Conservation (phyloP, 2,113 vertebrate species). For the Chloropsis cyanopogon region DNA sequence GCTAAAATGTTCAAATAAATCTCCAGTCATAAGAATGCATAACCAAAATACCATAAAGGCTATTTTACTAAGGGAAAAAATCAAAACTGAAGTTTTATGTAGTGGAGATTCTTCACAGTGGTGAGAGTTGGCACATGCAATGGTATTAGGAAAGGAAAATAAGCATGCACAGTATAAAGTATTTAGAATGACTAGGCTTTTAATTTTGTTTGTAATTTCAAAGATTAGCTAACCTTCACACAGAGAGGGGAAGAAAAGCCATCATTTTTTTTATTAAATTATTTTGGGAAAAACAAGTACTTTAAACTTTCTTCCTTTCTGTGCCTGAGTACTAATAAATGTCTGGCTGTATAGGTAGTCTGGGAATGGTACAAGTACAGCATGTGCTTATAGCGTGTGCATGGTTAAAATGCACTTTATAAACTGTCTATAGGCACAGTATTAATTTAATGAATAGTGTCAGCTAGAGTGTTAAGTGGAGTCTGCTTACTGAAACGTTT, state of each 20-base stretch:
- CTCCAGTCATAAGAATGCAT: neutral
- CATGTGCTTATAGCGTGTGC: neutral
- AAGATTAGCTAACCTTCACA: neutral
- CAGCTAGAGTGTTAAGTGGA: conserved; percentile 12
- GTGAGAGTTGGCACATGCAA: neutral
- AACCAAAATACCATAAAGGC: neutral
- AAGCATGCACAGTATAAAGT: neutral
- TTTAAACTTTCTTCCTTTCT: neutral
- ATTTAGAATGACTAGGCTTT: neutral
- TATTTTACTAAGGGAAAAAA: neutral
- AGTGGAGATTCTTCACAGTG: neutral
- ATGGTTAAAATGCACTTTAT: neutral
- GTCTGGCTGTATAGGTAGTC: neutral
- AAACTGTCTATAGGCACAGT: neutral
- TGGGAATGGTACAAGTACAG: neutral
- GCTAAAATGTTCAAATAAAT: neutral
- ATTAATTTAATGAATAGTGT: neutral
- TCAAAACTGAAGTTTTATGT: neutral
- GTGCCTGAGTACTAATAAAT: neutral
- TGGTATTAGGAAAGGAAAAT: conserved; percentile 2
- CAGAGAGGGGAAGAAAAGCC: neutral
- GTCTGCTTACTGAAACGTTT: conserved; percentile 24
- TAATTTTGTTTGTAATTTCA: neutral
- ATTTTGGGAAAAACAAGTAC: neutral
- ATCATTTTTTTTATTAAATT: neutral